A percentile compares a stretch with the other conserved stretches of the same genome.
phyloP scores from a whole-genome alignment of 2,888 invertebrate genomes.

The Thelaira solivaga region DNA sequence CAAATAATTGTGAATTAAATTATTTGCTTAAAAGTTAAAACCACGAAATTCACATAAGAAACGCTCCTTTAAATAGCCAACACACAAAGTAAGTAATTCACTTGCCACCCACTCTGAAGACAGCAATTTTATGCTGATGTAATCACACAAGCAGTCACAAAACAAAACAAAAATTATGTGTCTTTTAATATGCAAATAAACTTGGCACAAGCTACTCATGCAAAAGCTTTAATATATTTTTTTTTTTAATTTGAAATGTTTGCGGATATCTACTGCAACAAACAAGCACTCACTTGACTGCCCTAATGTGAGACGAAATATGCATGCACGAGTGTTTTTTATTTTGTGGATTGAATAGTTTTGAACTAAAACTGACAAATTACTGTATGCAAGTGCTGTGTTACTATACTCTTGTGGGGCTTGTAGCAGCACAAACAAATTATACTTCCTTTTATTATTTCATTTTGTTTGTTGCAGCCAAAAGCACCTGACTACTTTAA shows the following conservation, averaged over 20 bases:
- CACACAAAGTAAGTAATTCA: not conserved
- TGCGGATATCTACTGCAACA: not conserved
- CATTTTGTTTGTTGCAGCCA: not conserved
- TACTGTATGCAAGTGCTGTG: conserved; percentile 6
- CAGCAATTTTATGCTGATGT: not conserved
- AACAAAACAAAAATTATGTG: conserved; percentile 1
- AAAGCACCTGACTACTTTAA: conserved; percentile 36
- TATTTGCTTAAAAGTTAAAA: not conserved
- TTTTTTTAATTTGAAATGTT: not conserved
- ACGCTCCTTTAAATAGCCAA: conserved; percentile 17
- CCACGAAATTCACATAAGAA: not conserved
- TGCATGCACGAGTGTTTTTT: too few relatives aligned
- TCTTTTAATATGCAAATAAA: conserved; percentile 58
- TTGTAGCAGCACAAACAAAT: conserved; percentile 26
- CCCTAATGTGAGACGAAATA: conserved; percentile 44
- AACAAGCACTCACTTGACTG: conserved; percentile 45
- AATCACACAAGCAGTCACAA: not conserved
- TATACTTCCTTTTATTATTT: conserved; percentile 45
- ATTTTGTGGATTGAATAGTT: conserved; percentile 24
- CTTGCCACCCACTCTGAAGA: conserved; percentile 21
- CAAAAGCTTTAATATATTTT: not conserved
- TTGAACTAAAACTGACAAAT: conserved; percentile 50
- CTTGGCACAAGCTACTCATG: conserved; percentile 53
- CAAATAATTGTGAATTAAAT: conserved; percentile 36
- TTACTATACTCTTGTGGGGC: too few relatives aligned